Conservation (phyloP, 1,140 invertebrate genomes). For the Apis cerana region DNA sequence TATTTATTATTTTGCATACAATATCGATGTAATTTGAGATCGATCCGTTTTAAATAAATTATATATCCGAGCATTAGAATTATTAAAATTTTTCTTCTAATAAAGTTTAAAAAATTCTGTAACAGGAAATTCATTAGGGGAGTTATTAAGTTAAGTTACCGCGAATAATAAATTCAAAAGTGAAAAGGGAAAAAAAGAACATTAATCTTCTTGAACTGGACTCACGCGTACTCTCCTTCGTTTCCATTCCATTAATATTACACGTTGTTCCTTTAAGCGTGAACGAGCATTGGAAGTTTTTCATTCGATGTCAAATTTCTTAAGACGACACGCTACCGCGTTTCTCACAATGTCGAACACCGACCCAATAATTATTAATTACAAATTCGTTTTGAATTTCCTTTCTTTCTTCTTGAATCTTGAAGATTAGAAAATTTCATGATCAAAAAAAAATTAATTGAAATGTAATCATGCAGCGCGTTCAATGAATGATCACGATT, state of each 20-base stretch:
- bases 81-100: not conserved
- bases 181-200: not conserved
- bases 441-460: not conserved
- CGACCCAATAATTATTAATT: not conserved
- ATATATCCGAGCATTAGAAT: too few relatives aligned
- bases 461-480: not conserved
- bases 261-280: conserved; percentile 8
- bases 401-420: not conserved
- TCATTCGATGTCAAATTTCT: not conserved
- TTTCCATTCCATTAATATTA: conserved; percentile 32
- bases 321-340: not conserved
- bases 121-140: not conserved
- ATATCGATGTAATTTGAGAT: too few relatives aligned
- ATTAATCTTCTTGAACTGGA: conserved; percentile 15
- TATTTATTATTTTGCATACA: too few relatives aligned
- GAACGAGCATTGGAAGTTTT: not conserved
- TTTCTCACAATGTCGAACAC: not conserved
- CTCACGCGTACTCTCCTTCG: not conserved
- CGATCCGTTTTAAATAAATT: too few relatives aligned
- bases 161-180: conserved; percentile 18
- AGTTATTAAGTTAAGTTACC: conserved; percentile 12
- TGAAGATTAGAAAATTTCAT: too few relatives aligned
- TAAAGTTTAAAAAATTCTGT: not conserved
- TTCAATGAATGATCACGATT: not conserved
- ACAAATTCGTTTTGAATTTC: not conserved